These are phyloP conservation scores for Ericerus pela DNA, from an alignment of 1,140 invertebrate genomes.

Conservation along the genomic window DNA sequence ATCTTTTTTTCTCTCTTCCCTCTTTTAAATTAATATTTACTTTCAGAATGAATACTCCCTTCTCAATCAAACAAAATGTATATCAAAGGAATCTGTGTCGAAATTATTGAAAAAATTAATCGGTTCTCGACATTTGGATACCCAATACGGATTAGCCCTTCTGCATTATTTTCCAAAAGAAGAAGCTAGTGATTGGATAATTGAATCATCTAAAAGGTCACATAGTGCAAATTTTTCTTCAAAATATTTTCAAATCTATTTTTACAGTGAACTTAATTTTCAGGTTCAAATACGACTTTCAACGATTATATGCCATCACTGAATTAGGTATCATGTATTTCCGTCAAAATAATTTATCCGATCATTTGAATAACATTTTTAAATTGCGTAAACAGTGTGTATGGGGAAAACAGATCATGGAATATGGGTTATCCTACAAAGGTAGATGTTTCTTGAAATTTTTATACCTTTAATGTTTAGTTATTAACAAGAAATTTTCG, in stretches of 20 bases:
- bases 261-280: not conserved
- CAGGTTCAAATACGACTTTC: conserved; percentile 3
- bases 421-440: conserved; percentile 21
- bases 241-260: not conserved
- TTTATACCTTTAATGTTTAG: not conserved
- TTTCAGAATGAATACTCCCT: no score
- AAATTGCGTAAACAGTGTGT: conserved; percentile 15
- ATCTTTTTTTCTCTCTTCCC: no score
- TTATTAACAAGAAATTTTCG: not conserved
- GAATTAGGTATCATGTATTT: conserved; percentile 2
- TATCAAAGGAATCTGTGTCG: not conserved
- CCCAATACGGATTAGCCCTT: not conserved
- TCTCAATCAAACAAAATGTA: not conserved
- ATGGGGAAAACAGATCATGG: conserved; percentile 21
- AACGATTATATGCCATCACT: not conserved
- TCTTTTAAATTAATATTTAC: no score
- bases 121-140: not conserved
- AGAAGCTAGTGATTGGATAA: conserved; percentile 4
- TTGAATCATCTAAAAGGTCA: not conserved
- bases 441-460: conserved; percentile 5
- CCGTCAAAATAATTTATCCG: not conserved
- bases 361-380: not conserved
- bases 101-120: conserved; percentile 2
- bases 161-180: not conserved
- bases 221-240: not conserved